A percentile compares a stretch with the other conserved stretches of the same genome.
phyloP scores from a whole-genome alignment of 2,888 invertebrate genomes.

The Eupithecia tripunctaria region DNA sequence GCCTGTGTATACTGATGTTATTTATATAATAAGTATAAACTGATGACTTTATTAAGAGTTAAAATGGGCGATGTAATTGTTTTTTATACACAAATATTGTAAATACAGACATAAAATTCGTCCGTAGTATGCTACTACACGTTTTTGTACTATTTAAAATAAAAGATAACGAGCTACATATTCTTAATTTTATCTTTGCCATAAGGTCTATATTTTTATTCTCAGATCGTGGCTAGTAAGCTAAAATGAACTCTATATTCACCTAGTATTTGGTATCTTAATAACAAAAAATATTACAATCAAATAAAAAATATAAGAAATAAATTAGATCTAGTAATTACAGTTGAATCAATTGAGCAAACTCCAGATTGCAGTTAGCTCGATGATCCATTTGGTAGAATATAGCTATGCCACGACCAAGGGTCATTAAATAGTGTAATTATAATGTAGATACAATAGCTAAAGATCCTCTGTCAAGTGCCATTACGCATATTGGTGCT shows the following conservation, averaged over 20 bases:
- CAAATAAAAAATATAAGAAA: too few relatives aligned
- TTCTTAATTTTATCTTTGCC: constrained; percentile 28
- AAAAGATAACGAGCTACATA: constrained; percentile 50
- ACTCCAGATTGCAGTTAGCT: too few relatives aligned
- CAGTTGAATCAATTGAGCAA: too few relatives aligned
- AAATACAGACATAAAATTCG: constrained; percentile 61
- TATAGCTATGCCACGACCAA: neutral
- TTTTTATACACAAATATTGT: constrained; percentile 34
- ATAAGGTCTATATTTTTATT: neutral
- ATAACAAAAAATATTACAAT: too few relatives aligned
- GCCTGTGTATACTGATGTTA: neutral
- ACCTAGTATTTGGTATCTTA: neutral
- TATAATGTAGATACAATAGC: constrained; percentile 29
- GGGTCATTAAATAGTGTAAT: neutral
- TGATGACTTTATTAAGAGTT: neutral
- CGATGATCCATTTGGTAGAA: neutral
- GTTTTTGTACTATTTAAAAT: constrained; percentile 40
- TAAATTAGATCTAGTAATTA: too few relatives aligned
- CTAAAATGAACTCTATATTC: neutral
- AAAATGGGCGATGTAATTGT: neutral
- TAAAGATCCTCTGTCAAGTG: constrained; percentile 51
- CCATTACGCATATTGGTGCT: constrained; percentile 63
- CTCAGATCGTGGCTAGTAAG: neutral
- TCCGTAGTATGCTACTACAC: constrained; percentile 53
- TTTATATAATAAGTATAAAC: too few relatives aligned